phyloP scores from a whole-genome alignment of 2,888 invertebrate genomes.

The Cinara cedri region DNA sequence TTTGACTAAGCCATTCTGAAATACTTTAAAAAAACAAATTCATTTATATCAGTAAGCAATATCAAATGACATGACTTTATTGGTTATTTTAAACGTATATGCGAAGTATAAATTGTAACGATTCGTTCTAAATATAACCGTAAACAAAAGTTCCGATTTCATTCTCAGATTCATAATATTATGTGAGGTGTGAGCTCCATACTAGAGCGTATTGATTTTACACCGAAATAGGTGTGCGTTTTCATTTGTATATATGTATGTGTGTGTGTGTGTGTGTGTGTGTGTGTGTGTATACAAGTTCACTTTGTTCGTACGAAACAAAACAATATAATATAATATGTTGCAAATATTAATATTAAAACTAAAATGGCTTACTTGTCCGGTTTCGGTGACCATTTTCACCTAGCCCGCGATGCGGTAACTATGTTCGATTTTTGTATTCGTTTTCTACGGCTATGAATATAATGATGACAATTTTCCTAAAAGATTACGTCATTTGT shows the following conservation, averaged over 20 bases:
- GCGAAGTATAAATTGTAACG: background rate
- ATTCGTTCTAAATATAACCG: background rate
- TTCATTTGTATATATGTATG: too few species aligned
- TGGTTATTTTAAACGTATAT: background rate
- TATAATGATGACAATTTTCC: background rate
- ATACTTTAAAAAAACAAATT: too few species aligned
- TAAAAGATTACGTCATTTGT: slow-evolving; percentile 29
- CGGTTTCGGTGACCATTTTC: slow-evolving; percentile 56
- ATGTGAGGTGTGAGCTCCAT: background rate
- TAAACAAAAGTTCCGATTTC: background rate
- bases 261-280: too few species aligned
- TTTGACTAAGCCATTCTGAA: too few species aligned
- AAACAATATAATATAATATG: too few species aligned
- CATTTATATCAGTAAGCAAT: too few species aligned
- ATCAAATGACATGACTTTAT: too few species aligned
- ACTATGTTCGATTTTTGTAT: background rate
- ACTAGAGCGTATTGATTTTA: background rate
- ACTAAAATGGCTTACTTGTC: slow-evolving; percentile 40
- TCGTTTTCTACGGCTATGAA: background rate
- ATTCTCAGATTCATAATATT: too few species aligned
- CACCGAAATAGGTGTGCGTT: background rate
- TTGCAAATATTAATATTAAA: too few species aligned
- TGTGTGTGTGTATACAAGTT: too few species aligned
- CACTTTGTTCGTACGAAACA: too few species aligned
- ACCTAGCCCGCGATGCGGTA: slow-evolving; percentile 3